Conservation (phyloP, 1,140 invertebrate species). For the Venustaconcha ellipsiformis region DNA sequence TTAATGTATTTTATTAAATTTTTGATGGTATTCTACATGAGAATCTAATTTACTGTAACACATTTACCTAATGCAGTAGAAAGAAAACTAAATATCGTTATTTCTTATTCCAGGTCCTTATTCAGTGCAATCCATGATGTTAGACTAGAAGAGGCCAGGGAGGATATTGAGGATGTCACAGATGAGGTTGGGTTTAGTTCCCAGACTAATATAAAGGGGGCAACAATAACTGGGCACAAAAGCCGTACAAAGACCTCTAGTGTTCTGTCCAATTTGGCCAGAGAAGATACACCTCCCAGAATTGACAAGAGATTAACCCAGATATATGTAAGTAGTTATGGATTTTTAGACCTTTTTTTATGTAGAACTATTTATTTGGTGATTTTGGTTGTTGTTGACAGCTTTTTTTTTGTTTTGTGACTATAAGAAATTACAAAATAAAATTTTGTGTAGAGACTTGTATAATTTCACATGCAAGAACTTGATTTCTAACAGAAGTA, state of each 20-base stretch:
- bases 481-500: too few species aligned
- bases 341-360: not conserved
- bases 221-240: slow-evolving; percentile 35
- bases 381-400: too few species aligned
- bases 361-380: not conserved
- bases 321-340: slow-evolving; percentile 55
- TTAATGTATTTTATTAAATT: too few species aligned
- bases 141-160: slow-evolving; percentile 55
- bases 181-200: slow-evolving; percentile 44
- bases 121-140: slow-evolving; percentile 65
- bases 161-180: slow-evolving; percentile 37
- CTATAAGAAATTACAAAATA: too few species aligned
- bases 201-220: slow-evolving; percentile 10
- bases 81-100: not conserved
- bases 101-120: slow-evolving; percentile 51
- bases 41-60: not conserved
- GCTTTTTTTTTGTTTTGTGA: too few species aligned
- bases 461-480: too few species aligned
- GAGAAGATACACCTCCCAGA: slow-evolving; percentile 53
- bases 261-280: slow-evolving; percentile 39
- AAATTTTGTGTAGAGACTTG: too few species aligned
- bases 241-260: slow-evolving; percentile 40
- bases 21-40: too few species aligned
- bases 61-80: not conserved
- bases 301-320: slow-evolving; percentile 64